Evolutionary conservation across 2,888 invertebrate genomes (phyloP).

Genomic region (Meandrusa payeni): DNA sequence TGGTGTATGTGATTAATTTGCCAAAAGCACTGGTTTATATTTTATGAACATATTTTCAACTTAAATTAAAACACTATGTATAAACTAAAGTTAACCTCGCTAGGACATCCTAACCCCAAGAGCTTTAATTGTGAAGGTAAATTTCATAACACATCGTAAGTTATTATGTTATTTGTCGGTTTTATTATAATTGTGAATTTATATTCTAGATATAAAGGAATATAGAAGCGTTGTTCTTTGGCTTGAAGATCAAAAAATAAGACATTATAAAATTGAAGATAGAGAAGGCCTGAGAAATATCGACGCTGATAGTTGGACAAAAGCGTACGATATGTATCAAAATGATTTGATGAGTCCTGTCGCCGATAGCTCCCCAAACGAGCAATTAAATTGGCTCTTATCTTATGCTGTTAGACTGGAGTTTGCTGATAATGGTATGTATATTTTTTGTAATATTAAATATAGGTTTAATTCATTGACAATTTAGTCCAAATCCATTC

Average conservation of each 20-base stretch:
- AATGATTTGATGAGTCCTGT: conserved; percentile 88
- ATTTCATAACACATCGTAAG: conserved; percentile 23
- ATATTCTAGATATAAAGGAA: conserved; percentile 86
- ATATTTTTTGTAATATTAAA: conserved; percentile 9
- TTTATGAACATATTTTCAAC: background rate
- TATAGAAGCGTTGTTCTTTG: conserved; percentile 91
- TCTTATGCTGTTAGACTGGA: conserved; percentile 91
- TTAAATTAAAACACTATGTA: conserved; percentile 80
- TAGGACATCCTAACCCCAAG: conserved; percentile 88
- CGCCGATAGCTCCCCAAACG: conserved; percentile 75
- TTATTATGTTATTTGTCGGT: conserved; percentile 5
- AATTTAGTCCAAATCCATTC: too few species aligned
- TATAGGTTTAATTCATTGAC: too few species aligned
- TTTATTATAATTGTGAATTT: background rate
- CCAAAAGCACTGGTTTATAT: too few species aligned
- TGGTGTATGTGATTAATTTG: too few species aligned
- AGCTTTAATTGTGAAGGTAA: conserved; percentile 87
- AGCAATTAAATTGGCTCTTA: conserved; percentile 92
- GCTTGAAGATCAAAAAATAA: conserved; percentile 96
- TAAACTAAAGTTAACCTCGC: conserved; percentile 87
- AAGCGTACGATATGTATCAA: conserved; percentile 87
- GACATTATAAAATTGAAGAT: conserved; percentile 92
- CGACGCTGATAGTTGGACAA: conserved; percentile 85
- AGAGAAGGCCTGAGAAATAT: conserved; percentile 86
- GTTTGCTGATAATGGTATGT: conserved; percentile 88